phyloP scores from a whole-genome alignment of 2,888 invertebrate species.

The Xanthorhoe spadicearia region DNA sequence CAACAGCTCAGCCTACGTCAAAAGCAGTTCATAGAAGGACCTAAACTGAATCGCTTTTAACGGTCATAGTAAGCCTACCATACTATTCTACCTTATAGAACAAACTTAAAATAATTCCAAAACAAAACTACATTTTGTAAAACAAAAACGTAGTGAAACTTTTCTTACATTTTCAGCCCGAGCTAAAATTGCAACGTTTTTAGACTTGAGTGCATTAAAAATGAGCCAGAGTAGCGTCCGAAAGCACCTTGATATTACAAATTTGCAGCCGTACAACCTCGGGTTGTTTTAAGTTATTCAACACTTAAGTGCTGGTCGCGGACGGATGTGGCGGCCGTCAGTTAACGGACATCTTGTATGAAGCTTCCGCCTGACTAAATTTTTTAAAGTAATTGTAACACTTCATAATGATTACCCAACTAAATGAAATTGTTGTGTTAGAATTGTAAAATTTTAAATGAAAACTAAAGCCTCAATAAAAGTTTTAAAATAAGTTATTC shows the following conservation, averaged over 20 bases:
- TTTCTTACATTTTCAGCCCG: conserved; percentile 3
- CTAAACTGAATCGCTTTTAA: no score
- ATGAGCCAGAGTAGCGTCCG: conserved; percentile 24
- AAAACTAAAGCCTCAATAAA: no score
- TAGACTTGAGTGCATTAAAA: conserved; percentile 31
- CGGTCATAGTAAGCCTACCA: no score
- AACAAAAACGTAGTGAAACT: conserved; percentile 3
- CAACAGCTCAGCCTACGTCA: no score
- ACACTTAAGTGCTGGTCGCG: background rate
- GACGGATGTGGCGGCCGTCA: background rate
- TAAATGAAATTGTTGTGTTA: no score
- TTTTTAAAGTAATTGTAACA: no score
- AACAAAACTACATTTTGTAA: background rate
- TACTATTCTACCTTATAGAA: no score
- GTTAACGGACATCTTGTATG: background rate
- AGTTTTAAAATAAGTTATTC: no score
- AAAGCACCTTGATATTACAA: conserved; percentile 23
- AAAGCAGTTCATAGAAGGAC: no score
- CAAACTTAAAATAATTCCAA: background rate
- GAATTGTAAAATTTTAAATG: no score
- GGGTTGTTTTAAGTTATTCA: conserved; percentile 32
- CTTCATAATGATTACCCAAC: no score
- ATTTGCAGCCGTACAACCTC: conserved; percentile 23
- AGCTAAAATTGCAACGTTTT: conserved; percentile 16
- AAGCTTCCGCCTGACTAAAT: no score